Evolutionary conservation across 2,797 vertebrate species (phyloP).

Genomic region (Sardinella longiceps): DNA sequence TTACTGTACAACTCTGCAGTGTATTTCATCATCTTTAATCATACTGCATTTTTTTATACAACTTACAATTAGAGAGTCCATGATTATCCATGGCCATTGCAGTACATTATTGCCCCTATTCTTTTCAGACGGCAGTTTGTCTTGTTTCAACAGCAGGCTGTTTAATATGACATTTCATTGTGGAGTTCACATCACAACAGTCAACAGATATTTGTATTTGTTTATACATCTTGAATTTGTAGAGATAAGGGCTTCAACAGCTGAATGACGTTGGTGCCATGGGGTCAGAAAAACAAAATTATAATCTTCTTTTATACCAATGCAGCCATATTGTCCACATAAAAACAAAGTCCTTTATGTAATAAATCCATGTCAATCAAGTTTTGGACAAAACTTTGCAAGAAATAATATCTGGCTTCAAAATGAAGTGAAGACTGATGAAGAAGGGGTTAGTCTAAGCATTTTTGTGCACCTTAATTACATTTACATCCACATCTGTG

Average conservation of each 20-base stretch:
- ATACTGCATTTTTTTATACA: not conserved
- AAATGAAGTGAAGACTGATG: no score
- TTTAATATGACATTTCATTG: not conserved
- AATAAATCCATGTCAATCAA: slow-evolving; percentile 31
- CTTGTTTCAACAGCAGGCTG: not conserved
- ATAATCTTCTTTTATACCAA: slow-evolving; percentile 38
- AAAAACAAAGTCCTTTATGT: slow-evolving; percentile 37
- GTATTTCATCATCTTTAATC: not conserved
- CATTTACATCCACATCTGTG: no score
- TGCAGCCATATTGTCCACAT: slow-evolving; percentile 34
- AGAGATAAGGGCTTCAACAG: slow-evolving; percentile 6
- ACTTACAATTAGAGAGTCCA: not conserved
- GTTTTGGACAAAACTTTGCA: not conserved
- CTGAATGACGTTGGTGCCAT: slow-evolving; percentile 23
- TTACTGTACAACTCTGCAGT: not conserved
- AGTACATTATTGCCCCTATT: no score
- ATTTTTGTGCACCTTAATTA: no score
- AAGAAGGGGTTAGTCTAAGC: no score
- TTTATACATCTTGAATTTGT: slow-evolving; percentile 17
- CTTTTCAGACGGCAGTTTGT: not conserved
- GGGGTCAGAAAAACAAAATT: slow-evolving; percentile 28
- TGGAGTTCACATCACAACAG: not conserved
- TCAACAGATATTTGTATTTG: not conserved
- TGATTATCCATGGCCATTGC: not conserved
- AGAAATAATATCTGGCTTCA: not conserved